Conservation (phyloP, 1,140 invertebrate species). For the Schlechtendalia chinensis region DNA sequence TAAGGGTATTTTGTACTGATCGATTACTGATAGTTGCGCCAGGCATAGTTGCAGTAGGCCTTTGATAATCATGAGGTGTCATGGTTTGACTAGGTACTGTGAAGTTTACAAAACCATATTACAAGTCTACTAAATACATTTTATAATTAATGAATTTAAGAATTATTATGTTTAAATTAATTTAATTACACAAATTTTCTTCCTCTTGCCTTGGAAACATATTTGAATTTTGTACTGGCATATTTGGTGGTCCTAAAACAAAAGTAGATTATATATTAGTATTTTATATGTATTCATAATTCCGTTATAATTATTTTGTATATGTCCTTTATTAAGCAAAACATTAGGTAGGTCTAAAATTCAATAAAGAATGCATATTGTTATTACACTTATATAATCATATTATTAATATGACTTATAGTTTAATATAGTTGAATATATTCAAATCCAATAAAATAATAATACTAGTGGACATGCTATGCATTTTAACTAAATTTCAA, state of each 20-base stretch:
- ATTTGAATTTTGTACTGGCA: slow-evolving; percentile 41
- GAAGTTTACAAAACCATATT: neutral
- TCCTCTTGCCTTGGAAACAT: slow-evolving; percentile 27
- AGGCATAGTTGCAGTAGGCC: slow-evolving; percentile 19
- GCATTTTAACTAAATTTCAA: neutral
- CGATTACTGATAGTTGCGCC: slow-evolving; percentile 57
- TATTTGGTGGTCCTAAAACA: slow-evolving; percentile 38
- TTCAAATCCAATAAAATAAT: neutral
- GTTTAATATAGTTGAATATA: too few relatives aligned
- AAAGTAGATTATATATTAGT: neutral
- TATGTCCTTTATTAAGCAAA: neutral
- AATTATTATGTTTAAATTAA: neutral
- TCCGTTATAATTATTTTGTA: neutral
- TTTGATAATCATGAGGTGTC: slow-evolving; percentile 46
- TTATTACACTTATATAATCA: neutral
- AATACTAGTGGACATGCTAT: too few relatives aligned
- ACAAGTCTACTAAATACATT: neutral
- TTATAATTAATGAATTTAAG: too few relatives aligned
- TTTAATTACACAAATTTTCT: slow-evolving; percentile 42
- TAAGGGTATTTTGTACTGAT: slow-evolving; percentile 82
- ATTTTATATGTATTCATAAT: neutral
- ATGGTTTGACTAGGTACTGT: slow-evolving; percentile 45
- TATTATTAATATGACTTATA: neutral
- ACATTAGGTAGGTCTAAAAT: neutral
- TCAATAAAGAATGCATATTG: neutral